Evolutionary conservation across 1,140 invertebrate species (phyloP).

Genomic region (Ectropis grisescens): DNA sequence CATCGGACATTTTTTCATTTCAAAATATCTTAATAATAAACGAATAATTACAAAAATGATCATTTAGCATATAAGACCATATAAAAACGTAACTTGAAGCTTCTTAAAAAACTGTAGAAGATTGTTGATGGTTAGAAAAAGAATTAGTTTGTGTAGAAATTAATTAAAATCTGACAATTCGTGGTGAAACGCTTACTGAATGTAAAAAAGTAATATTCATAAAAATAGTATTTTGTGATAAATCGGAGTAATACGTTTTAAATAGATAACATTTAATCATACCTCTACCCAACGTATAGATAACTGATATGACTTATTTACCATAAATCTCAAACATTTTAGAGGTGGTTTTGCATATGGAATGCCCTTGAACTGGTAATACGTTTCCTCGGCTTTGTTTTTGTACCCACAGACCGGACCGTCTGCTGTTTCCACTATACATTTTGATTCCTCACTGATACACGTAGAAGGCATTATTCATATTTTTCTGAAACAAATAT

Average conservation of each 20-base stretch:
- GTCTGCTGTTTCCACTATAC: slow-evolving; percentile 23
- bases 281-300: slow-evolving; percentile 1
- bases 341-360: slow-evolving; percentile 74
- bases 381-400: slow-evolving; percentile 23
- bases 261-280: slow-evolving; percentile 1
- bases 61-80: too few relatives aligned
- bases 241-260: too few relatives aligned
- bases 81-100: too few relatives aligned
- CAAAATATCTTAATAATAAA: too few relatives aligned
- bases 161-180: not conserved
- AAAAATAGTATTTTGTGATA: slow-evolving; percentile 1
- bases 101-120: too few relatives aligned
- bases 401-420: slow-evolving; percentile 43
- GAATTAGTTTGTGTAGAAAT: not conserved
- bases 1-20: too few relatives aligned
- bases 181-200: not conserved
- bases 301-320: slow-evolving; percentile 22
- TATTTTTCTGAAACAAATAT: too few relatives aligned
- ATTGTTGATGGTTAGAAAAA: too few relatives aligned
- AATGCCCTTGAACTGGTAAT: slow-evolving; percentile 72
- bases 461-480: too few relatives aligned
- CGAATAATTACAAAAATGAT: too few relatives aligned
- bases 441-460: slow-evolving; percentile 23
- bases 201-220: not conserved
- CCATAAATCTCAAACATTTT: slow-evolving; percentile 71